Conservation (phyloP, 2,113 vertebrate genomes). For the Gopherus evgoodei region DNA sequence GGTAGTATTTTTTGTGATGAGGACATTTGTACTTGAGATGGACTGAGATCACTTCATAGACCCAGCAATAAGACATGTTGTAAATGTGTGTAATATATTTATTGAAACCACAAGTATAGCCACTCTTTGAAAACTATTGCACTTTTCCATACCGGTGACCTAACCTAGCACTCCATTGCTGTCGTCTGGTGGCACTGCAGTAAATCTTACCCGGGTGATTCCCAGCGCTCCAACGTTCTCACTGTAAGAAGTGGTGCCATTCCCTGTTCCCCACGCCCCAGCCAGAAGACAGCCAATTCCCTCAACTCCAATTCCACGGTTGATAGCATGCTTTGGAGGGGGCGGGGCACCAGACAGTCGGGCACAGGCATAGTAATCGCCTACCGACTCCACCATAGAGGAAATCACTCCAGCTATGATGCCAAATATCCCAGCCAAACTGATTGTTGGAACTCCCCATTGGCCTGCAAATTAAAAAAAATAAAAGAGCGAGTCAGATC, state of each 20-base stretch:
- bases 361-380: constrained; percentile 95
- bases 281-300: constrained; percentile 94
- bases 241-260: constrained; percentile 95
- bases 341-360: constrained; percentile 91
- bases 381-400: constrained; percentile 96
- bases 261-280: constrained; percentile 94
- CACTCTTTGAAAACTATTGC: rapidly evolving
- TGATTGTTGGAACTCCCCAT: constrained; percentile 94
- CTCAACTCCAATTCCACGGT: constrained; percentile 92
- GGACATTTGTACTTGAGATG: neutral
- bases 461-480: constrained; percentile 83
- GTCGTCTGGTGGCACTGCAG: neutral
- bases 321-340: constrained; percentile 91
- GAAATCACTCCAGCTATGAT: constrained; percentile 93
- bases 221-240: constrained; percentile 94
- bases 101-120: neutral
- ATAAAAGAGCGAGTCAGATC: neutral
- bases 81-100: rapidly evolving
- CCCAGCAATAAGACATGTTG: neutral
- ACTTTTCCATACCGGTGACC: neutral
- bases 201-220: constrained; percentile 89
- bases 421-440: constrained; percentile 92
- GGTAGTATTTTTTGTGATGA: no score
- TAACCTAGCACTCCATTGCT: no score
- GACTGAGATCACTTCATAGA: neutral